Evolutionary conservation across 2,113 vertebrate genomes (phyloP), one percentile per base, ranked within the genome.

Genomic region (Grus americana): DNA sequence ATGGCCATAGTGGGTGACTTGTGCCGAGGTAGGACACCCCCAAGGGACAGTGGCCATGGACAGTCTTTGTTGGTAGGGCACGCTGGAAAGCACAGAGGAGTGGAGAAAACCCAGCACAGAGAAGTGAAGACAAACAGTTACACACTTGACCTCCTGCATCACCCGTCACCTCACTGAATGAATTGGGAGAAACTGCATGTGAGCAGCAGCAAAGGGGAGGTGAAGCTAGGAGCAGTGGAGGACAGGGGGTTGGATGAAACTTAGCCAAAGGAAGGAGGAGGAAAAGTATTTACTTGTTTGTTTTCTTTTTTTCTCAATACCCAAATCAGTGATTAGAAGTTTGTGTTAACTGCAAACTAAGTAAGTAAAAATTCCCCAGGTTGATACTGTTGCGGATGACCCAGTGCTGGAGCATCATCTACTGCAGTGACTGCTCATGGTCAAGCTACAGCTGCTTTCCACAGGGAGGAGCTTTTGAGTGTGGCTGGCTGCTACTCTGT

Each of bases 1-100:
- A 10, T 1, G 2, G 26, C 46, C 20, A 0, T 5, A 30, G 40
- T 58, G 58, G 54, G 40, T 1, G 3, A 42, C 13, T 58, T 63
- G 22, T 65, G 36, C 36, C 5, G 9, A 92, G 78, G 44, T n/a
- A 55, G 73, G 79, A 52, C 36, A 52, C 12, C 50, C 44, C 40
- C 6, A 1, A 68, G 26, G 40, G n/a, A 14, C 0, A 6, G 38
- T 12, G 19, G 76, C 49, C 44, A 9, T 18, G 54, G 52, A 34
- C 10, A 26, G 4, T 15, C 63, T 40, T 27, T 68, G 40, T 23
- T 19, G 27, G 29, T 3, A 42, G 58, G 26, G 13, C 19, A 82
- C 49, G 17, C 27, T 16, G 49, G 26, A 38, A 63, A 78, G 49
- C 65, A 49, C n/a, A 80, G 68, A 76, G 47, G 29, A 70, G 38